Evolutionary conservation across 2,888 invertebrate genomes (phyloP).

Genomic region (Drosophila planitibia): DNA sequence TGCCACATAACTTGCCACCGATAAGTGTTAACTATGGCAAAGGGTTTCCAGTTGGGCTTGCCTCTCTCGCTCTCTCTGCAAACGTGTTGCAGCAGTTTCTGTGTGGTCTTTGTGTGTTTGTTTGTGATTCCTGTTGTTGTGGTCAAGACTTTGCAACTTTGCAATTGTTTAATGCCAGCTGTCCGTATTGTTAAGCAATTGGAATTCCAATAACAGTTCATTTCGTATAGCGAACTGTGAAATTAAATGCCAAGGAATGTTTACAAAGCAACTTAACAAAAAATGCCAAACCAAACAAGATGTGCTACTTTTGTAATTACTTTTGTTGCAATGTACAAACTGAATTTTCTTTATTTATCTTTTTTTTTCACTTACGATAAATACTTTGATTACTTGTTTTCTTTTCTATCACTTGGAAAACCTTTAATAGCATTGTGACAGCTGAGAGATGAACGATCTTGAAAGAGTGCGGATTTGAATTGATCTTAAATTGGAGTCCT

Average conservation of each 20-base stretch:
- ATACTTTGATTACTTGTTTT: background rate
- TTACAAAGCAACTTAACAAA: slow-evolving; percentile 42
- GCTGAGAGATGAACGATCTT: background rate
- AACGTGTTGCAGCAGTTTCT: background rate
- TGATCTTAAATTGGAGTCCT: background rate
- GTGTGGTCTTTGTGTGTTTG: slow-evolving; percentile 7
- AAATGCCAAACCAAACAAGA: slow-evolving; percentile 13
- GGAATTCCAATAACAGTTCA: slow-evolving; percentile 64
- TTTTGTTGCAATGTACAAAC: slow-evolving; percentile 11
- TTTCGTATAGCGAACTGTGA: slow-evolving; percentile 25
- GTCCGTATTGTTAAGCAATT: slow-evolving; percentile 49
- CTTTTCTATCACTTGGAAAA: background rate
- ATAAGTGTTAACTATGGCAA: slow-evolving; percentile 57
- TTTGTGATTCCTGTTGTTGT: slow-evolving; percentile 53
- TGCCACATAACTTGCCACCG: slow-evolving; percentile 54
- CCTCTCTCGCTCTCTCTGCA: background rate
- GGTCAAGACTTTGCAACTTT: slow-evolving; percentile 62
- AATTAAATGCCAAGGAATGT: slow-evolving; percentile 46
- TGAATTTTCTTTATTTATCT: background rate
- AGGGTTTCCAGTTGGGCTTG: background rate
- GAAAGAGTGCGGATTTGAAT: background rate
- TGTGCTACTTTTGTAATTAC: slow-evolving; percentile 38
- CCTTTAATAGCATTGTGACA: background rate
- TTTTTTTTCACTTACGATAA: background rate
- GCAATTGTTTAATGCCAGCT: slow-evolving; percentile 63